Base-by-base conservation (phyloP, 2,888 invertebrate species). In the Nymphalis c-album region DNA sequence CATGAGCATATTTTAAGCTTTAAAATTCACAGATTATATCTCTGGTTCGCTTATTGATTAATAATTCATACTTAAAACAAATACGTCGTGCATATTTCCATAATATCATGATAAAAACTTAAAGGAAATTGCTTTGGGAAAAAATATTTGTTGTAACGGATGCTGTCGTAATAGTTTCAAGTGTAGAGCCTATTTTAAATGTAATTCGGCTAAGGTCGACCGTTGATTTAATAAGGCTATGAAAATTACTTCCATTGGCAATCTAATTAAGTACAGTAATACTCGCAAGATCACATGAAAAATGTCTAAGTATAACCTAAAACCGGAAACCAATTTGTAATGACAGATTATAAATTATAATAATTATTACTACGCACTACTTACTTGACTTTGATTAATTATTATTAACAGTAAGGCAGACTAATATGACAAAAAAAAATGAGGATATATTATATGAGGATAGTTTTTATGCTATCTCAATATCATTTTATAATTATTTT, bases 161-260 rank as follows among this genome's bases (percentile, higher is more conserved):
- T 64, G 22, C 10, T 22, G 62, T 66, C 63, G 68, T 72, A 70
- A 72, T 65, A 20, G 35, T 40, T 51, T 31, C 60, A 59, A 63
- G 47, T 22, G 35, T 22, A 50, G 47, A 67, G 61, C 63, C 58
- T 62, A 62, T 71, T 74, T 71, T 67, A 72, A 70, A 75, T 75
- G 74, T 62, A 77, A 71, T 47, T 73, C 70, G 75, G 73, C 74
- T 74, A 77, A 78, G 77, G 77, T 68, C 74, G 46, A 31, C 50
- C 18, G 66, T 59, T 61, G 58, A 59, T 67, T 60, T 55, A 55
- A 55, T 51, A 51, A 51, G 22, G 45, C 47, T 59, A 40, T 63
- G 63, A 22, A 40, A 48, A 63, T 48, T 57, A 50, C 55, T 66
- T 63, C 65, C 60, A 50, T 53, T 50, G 53, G 20, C 57, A 53